Conservation (phyloP, 2,797 vertebrate species). For the Chromobotia macracanthus region DNA sequence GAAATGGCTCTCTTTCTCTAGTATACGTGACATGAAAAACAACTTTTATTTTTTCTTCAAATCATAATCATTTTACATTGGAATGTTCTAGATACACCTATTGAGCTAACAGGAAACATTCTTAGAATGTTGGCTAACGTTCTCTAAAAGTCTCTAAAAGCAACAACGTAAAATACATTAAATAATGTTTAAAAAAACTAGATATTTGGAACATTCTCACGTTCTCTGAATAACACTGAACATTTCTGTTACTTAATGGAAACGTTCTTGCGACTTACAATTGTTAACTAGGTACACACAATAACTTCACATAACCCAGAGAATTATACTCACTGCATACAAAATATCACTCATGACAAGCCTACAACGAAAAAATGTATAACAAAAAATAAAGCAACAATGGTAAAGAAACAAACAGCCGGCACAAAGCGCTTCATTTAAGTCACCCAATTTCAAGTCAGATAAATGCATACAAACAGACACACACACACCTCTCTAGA, state of each 20-base stretch:
- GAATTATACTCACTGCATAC: background rate
- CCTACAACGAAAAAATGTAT: background rate
- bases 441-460: background rate
- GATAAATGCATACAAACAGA: background rate
- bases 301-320: background rate
- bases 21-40: background rate
- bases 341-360: background rate
- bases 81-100: background rate
- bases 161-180: too few species aligned
- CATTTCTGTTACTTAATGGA: too few species aligned
- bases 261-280: too few species aligned
- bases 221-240: too few species aligned
- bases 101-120: too few species aligned
- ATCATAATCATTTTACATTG: too few species aligned
- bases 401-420: background rate
- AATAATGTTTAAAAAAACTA: too few species aligned
- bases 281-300: background rate
- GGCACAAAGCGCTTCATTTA: background rate
- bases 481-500: slow-evolving; percentile 61
- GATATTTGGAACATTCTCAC: too few species aligned
- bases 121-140: too few species aligned
- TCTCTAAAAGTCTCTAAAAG: too few species aligned
- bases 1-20: background rate
- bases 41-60: background rate
- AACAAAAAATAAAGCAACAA: slow-evolving; percentile 2